Base-by-base conservation (phyloP, 2,888 invertebrate genomes). In the Deladenus siricidicola region DNA sequence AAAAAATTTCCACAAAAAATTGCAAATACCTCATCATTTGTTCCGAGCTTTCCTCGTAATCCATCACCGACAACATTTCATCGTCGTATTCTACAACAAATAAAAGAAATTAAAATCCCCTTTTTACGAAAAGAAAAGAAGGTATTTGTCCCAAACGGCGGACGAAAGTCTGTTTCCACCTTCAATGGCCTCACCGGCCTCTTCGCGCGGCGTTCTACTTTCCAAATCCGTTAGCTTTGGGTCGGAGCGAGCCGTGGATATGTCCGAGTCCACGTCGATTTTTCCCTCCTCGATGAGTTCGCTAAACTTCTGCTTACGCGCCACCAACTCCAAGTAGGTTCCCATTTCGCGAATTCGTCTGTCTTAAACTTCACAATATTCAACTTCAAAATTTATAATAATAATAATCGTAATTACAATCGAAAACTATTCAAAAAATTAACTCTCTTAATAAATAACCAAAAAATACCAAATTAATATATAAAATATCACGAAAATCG, bases 211-310 rank as follows among this genome's bases (percentile, higher is more conserved):
- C n/a, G n/a, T 34, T 34, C 14, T 6, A 10, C 39, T 6, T 14
- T 34, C 39, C 14, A 34, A 34, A 34, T 34, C 39, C 8, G 39
- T 14, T 6, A 34, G 6, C 6, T 34, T 34, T 34, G 6, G 39
- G 14, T 10, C 39, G 39, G 39, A 34, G 39, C 14, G 6, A 10
- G 39, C 6, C 39, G 6, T 14, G 39, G 39, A 34, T 34, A 14
- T 34, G 39, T 6, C 6, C 14, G 39, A 34, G 14, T 14, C 14
- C 8, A 14, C 6, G 8, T 21, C 48, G n/a, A 34, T 53, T 1
- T 53, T 53, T n/a, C 53, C 53, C 34, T 53, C 53, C 39, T 53
- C 53, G 10, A 53, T 34, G 3, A 53, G 53, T 34, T 53, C 3
- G 17, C 34, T 34, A 23, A 53, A 53, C 42, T 39, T 53, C 34